Base-by-base conservation (phyloP, 2,888 invertebrate species). In the Eulithis testata region DNA sequence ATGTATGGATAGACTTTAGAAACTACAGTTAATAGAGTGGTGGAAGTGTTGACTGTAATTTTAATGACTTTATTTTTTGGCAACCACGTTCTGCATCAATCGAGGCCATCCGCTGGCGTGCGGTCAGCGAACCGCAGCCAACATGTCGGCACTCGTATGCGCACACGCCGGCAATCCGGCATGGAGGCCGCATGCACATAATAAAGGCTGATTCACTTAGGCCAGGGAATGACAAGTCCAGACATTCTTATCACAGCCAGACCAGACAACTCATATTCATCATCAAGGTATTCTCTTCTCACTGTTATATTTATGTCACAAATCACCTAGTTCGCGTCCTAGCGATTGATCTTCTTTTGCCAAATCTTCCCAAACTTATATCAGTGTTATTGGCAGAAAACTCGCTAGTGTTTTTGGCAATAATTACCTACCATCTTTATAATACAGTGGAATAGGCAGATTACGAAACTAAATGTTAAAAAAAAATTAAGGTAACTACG, bases 41-140 rank as follows among this genome's bases (percentile, higher is more conserved):
- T 9, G 40, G 21, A 58, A 50, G 58, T 49, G 55, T 56, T 40
- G 58, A 58, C 49, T 40, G 37, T 47, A 63, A 52, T 57, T 44
- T 51, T 56, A 43, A 47, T 53, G 50, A 27, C 40, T 43, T 37
- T 50, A 58, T 57, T 65, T 72, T 71, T 73, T 69, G 73, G 73
- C 70, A 73, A 67, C 58, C 60, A 40, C 45, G 31, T 63, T 63
- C 53, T 61, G 71, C 66, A 65, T 56, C 55, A 60, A 69, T 73
- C 66, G 73, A 70, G 70, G 73, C 61, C 69, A 61, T 60, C 74
- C 68, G 73, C 74, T 76, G 74, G 68, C 73, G 74, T 69, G 76
- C 80, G 88, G 85, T 88, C 89, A 85, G 76, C 81, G 87, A 89
- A 85, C 90, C 81, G 80, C 76, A 79, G 77, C 66, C 56, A 60